These are phyloP conservation scores for Solea solea DNA, from an alignment of 2,113 vertebrate genomes.

Conservation along the genomic window DNA sequence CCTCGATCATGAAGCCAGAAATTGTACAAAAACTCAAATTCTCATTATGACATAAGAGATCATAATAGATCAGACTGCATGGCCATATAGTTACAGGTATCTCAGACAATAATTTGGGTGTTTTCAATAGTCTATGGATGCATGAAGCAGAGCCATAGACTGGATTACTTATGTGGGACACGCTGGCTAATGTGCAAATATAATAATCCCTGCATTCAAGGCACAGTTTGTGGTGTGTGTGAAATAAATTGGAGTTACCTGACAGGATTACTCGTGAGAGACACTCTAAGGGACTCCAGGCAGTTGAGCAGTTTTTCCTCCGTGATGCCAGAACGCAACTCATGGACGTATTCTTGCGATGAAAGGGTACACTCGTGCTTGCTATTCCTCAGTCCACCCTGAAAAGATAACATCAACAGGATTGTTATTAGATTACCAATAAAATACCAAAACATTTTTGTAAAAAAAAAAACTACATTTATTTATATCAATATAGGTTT, in stretches of 20 bases:
- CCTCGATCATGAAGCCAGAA: too few species aligned
- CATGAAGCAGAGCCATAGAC: too few species aligned
- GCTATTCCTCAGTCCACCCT: slow-evolving; percentile 97
- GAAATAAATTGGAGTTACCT: slow-evolving; percentile 74
- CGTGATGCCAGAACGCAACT: slow-evolving; percentile 92
- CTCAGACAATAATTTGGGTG: too few species aligned
- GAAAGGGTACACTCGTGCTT: slow-evolving; percentile 96
- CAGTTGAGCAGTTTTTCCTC: slow-evolving; percentile 97
- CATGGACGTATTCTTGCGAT: slow-evolving; percentile 97
- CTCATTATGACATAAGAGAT: too few species aligned
- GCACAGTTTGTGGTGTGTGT: not conserved
- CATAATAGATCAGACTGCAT: too few species aligned
- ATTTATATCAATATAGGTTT: not conserved
- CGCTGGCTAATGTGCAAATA: too few species aligned
- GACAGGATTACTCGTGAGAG: slow-evolving; percentile 98
- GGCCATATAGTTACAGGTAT: too few species aligned
- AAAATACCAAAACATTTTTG: not conserved
- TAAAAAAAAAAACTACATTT: not conserved
- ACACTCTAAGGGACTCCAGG: slow-evolving; percentile 94
- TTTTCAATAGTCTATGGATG: too few species aligned
- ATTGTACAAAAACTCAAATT: too few species aligned
- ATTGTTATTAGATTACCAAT: slow-evolving; percentile 11
- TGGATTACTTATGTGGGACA: too few species aligned
- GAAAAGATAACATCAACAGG: slow-evolving; percentile 54
- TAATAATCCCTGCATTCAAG: not conserved